Conservation (phyloP, 2,797 vertebrate genomes). For the Chrysocyon brachyurus region DNA sequence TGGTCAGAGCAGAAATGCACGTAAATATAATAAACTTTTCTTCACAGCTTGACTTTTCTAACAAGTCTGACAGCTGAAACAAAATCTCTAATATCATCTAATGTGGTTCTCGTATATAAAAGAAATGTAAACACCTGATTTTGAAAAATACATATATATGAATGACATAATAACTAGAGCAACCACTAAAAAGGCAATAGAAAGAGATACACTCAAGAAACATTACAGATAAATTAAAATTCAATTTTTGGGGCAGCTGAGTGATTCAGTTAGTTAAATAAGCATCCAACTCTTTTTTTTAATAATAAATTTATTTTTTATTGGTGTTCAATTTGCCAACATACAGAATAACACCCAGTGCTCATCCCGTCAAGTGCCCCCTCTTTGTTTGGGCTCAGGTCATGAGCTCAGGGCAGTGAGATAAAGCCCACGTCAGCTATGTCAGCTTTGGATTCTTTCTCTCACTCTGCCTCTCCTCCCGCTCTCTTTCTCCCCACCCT, state of each 20-base stretch:
- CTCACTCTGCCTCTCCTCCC: not conserved
- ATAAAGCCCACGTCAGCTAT: not conserved
- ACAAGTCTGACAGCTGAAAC: not conserved
- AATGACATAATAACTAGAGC: not conserved
- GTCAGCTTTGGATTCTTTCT: not conserved
- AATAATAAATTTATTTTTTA: too few species aligned
- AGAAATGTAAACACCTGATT: not conserved
- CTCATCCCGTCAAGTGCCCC: too few species aligned
- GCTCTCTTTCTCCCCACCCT: not conserved
- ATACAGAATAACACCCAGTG: too few species aligned
- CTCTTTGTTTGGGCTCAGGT: not conserved
- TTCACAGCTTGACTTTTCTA: not conserved
- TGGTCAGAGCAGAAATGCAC: not conserved
- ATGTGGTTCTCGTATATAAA: not conserved
- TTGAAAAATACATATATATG: not conserved
- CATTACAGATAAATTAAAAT: not conserved
- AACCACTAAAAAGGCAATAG: not conserved
- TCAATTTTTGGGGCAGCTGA: not conserved
- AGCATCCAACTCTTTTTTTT: not conserved
- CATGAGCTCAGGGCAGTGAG: not conserved
- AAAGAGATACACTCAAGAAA: not conserved
- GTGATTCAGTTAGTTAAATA: not conserved
- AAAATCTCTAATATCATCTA: not conserved
- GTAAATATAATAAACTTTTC: not conserved
- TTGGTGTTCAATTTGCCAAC: too few species aligned